Evolutionary conservation across 1,140 invertebrate species (phyloP).

Genomic region (Halesus radiatus): DNA sequence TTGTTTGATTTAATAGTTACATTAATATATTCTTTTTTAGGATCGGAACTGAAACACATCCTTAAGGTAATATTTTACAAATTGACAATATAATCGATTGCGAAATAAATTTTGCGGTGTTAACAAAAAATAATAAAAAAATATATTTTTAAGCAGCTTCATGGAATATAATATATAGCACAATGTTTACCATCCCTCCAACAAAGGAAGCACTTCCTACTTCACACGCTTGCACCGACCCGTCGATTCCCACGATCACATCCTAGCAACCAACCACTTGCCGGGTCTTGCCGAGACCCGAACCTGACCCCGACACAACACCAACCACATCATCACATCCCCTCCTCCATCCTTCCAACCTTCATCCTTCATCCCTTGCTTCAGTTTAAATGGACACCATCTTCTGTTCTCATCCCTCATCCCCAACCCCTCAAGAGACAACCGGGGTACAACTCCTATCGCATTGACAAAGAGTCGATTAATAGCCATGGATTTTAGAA

Average conservation of each 20-base stretch:
- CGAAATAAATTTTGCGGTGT: too few relatives aligned
- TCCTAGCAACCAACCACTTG: constrained; percentile 44
- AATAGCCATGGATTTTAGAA: constrained; percentile 23
- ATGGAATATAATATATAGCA: too few relatives aligned
- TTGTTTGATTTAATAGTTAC: too few relatives aligned
- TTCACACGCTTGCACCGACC: constrained; percentile 54
- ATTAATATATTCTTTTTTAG: too few relatives aligned
- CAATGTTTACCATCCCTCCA: background rate
- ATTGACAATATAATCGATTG: too few relatives aligned
- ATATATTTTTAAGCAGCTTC: too few relatives aligned
- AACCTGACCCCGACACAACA: constrained; percentile 46
- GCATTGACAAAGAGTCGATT: constrained; percentile 40
- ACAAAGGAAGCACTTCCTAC: constrained; percentile 54
- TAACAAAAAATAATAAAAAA: too few relatives aligned
- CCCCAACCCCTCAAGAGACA: background rate
- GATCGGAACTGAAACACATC: too few relatives aligned
- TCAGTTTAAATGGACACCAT: constrained; percentile 34
- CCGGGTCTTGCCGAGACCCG: constrained; percentile 34
- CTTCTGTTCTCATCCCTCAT: constrained; percentile 7
- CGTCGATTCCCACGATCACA: constrained; percentile 49
- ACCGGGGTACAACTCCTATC: background rate
- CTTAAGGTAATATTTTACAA: too few relatives aligned
- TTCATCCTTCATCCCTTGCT: constrained; percentile 22
- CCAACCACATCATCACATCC: too few relatives aligned
- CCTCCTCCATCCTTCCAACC: too few relatives aligned